These are phyloP conservation scores for Buteo buteo DNA, from an alignment of 2,113 vertebrate species.

Conservation along the genomic window DNA sequence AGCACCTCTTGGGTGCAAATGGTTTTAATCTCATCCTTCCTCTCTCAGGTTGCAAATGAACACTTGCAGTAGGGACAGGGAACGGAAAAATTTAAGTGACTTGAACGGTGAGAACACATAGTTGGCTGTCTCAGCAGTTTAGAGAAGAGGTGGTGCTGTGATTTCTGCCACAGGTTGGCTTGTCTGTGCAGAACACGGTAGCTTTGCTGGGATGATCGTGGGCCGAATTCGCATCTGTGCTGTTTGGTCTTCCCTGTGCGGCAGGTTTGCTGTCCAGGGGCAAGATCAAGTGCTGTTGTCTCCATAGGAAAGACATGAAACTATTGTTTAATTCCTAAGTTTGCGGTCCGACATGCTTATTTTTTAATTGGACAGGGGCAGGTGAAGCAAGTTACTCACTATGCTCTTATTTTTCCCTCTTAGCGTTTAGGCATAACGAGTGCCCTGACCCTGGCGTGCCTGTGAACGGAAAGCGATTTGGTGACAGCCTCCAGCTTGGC, in stretches of 20 bases:
- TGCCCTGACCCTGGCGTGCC: slow-evolving; percentile 95
- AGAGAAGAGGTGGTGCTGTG: neutral
- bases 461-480: slow-evolving; percentile 93
- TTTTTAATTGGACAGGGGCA: neutral
- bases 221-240: rapidly evolving
- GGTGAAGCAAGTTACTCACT: neutral
- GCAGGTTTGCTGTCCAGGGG: neutral
- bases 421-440: slow-evolving; percentile 95
- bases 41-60: neutral
- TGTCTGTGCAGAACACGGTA: rapidly evolving
- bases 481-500: slow-evolving; percentile 93
- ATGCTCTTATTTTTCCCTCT: rapidly evolving
- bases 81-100: neutral
- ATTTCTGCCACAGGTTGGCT: neutral
- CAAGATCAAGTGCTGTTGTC: neutral
- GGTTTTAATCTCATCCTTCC: neutral
- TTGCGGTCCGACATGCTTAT: rapidly evolving
- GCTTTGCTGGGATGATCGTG: neutral
- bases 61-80: neutral
- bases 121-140: neutral
- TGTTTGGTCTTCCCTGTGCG: neutral
- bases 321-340: neutral
- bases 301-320: neutral
- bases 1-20: neutral
- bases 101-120: rapidly evolving